phyloP scores from a whole-genome alignment of 2,797 vertebrate genomes.

The Rousettus madagascariensis region DNA sequence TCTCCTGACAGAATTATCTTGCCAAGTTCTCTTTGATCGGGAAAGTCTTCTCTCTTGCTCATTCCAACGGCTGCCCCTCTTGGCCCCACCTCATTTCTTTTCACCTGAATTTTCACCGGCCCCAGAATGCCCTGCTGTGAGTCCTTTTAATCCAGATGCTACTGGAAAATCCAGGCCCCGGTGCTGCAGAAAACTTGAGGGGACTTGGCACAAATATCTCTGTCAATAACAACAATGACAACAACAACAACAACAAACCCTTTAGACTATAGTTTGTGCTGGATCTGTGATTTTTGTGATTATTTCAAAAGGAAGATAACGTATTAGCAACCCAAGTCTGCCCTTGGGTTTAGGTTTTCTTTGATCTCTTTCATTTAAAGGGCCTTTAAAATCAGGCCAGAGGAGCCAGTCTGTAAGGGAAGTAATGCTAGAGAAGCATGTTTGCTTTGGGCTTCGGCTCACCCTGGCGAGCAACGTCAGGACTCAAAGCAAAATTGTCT shows the following conservation, averaged over 20 bases:
- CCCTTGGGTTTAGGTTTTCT: not conserved
- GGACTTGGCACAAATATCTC: not conserved
- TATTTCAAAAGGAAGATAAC: not conserved
- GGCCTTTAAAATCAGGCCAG: not conserved
- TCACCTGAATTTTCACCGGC: not conserved
- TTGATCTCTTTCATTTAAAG: not conserved
- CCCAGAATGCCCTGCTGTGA: not conserved
- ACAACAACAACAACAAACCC: not conserved
- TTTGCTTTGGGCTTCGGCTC: not conserved
- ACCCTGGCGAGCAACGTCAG: not conserved
- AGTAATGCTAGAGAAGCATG: not conserved
- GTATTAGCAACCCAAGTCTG: not conserved
- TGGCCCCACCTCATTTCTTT: not conserved
- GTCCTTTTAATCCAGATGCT: not conserved
- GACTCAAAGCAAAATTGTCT: not conserved
- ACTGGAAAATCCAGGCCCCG: not conserved
- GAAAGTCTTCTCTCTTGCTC: not conserved
- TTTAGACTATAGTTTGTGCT: not conserved
- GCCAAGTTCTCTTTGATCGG: not conserved
- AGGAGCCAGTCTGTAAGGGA: not conserved
- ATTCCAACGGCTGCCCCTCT: not conserved
- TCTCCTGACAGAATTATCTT: not conserved
- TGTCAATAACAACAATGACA: not conserved
- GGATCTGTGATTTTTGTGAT: not conserved
- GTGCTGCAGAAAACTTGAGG: not conserved